Evolutionary conservation across 1,140 invertebrate species (phyloP).

Genomic region (Pollicipes pollicipes): DNA sequence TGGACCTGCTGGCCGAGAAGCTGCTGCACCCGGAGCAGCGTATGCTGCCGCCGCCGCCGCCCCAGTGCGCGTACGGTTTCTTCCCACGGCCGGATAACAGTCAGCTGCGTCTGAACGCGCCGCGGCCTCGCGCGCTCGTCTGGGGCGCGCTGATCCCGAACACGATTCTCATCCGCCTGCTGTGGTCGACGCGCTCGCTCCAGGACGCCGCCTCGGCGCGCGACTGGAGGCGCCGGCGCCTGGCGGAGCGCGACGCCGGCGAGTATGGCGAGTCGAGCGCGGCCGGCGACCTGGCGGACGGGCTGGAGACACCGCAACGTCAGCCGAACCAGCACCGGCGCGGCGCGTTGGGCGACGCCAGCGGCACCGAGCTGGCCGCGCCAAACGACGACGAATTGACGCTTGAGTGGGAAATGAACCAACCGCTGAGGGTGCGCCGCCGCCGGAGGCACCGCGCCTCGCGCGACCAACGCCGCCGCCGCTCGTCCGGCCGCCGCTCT

Average conservation of each 20-base stretch:
- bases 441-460: too few species aligned
- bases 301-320: too few species aligned
- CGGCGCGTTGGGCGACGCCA: background rate
- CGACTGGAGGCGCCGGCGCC: too few species aligned
- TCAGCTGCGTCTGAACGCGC: background rate
- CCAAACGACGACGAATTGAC: background rate
- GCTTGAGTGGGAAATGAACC: background rate
- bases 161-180: background rate
- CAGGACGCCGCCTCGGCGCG: too few species aligned
- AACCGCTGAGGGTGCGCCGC: background rate
- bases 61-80: background rate
- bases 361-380: background rate
- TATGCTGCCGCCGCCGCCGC: background rate
- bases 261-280: too few species aligned
- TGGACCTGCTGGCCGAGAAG: background rate
- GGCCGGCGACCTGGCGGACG: background rate
- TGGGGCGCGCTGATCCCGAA: background rate
- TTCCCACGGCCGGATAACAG: background rate
- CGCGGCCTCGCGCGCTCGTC: background rate
- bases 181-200: background rate
- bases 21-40: background rate
- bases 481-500: too few species aligned
- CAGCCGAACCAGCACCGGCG: background rate
- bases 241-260: too few species aligned
- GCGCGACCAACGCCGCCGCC: too few species aligned